A percentile compares a stretch with the other conserved stretches of the same genome.
Conservation (phyloP, 2,888 invertebrate species). For the Volucella inflata region DNA sequence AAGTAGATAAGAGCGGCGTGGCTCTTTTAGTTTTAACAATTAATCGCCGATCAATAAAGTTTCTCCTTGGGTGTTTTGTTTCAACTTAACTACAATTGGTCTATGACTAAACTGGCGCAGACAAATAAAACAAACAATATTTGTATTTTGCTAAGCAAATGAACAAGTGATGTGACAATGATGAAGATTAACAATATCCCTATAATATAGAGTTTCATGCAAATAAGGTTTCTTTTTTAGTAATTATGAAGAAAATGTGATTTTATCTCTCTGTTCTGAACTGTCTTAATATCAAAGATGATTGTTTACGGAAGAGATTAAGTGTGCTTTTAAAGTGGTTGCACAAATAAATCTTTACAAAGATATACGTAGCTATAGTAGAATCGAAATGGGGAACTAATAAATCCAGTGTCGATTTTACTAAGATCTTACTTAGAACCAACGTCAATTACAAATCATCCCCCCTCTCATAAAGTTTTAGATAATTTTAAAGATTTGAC, state of each 20-base stretch:
- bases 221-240: constrained; percentile 2
- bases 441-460: too few species aligned
- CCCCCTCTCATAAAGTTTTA: too few species aligned
- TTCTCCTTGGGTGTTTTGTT: constrained; percentile 56
- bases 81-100: constrained; percentile 41
- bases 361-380: too few species aligned
- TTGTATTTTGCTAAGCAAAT: constrained; percentile 12
- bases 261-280: too few species aligned
- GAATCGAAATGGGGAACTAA: too few species aligned
- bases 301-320: too few species aligned
- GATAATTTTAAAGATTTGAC: too few species aligned
- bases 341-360: too few species aligned
- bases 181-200: not conserved
- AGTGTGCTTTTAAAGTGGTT: too few species aligned
- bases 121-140: constrained; percentile 8
- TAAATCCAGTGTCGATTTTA: too few species aligned
- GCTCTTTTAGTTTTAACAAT: constrained; percentile 75
- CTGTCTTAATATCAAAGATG: too few species aligned
- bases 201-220: not conserved
- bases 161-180: not conserved
- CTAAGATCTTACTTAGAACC: too few species aligned
- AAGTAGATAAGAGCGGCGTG: constrained; percentile 76
- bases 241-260: not conserved
- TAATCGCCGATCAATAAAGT: constrained; percentile 74
- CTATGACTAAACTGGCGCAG: constrained; percentile 10